Evolutionary conservation across 2,888 invertebrate species (phyloP).

Genomic region (Amblyteles armatorius): DNA sequence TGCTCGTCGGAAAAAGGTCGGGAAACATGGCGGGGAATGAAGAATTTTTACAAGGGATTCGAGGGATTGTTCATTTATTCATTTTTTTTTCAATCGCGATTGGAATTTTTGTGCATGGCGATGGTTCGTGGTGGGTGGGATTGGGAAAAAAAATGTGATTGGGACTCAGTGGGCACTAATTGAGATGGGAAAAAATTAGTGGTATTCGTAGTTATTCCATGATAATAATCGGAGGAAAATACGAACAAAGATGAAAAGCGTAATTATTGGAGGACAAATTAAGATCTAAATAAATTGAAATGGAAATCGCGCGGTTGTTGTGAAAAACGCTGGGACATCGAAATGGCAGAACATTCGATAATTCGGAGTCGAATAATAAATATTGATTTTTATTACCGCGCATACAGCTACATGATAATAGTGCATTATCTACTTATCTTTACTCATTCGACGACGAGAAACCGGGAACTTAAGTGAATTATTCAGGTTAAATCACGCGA

Average conservation of each 20-base stretch:
- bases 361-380: background rate
- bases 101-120: background rate
- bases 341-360: background rate
- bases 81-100: background rate
- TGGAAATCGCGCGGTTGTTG: background rate
- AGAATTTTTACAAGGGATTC: conserved; percentile 13
- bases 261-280: background rate
- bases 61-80: background rate
- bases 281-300: background rate
- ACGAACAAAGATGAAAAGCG: background rate
- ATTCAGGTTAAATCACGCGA: background rate
- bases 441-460: background rate
- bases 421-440: background rate
- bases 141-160: background rate
- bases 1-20: background rate
- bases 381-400: background rate
- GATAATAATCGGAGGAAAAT: background rate
- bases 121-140: background rate
- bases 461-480: background rate
- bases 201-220: background rate
- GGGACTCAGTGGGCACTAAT: background rate
- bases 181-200: background rate
- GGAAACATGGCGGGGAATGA: conserved; percentile 34
- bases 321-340: background rate
- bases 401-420: background rate